Base-by-base conservation (phyloP, 2,113 vertebrate species). In the Artemisiospiza belli region DNA sequence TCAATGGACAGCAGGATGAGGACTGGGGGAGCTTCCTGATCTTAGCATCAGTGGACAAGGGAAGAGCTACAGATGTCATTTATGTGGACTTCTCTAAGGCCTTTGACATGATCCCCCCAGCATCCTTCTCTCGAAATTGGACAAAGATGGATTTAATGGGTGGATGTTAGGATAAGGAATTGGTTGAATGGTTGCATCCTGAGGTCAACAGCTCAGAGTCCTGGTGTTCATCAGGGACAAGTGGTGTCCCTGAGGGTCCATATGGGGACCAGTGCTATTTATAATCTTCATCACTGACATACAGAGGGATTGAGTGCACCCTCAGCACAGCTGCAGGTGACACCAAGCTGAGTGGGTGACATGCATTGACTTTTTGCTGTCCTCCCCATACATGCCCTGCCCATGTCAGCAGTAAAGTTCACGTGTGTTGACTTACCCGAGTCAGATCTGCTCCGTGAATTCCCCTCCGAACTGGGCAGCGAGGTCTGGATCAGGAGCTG, bases 401-500 rank as follows among this genome's bases (percentile, higher is more conserved):
- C 52, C 25, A 5, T 6, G 16, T 35, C 63, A 83, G 44, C 57
- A 70, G 12, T 41, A 3, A 55, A 49, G 17, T 25, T 55, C 3
- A 1, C 2, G 0, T 3, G 33, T 51, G 24, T 11, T 37, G 39
- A 97, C 98, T 98, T 97, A 99, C 99, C 98, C 19, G 97, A 98
- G 94, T 98, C 97, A 12, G 98, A 98, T 63, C 97, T 97, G 97
- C 98, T 98, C 39, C 97, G 93, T 58, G 95, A 92, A 81, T 97
- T 98, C 64, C 95, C 98, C 63, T 99, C 98, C 0, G 96, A 97
- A 74, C 92, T 98, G 87, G 94, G 59, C 37, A 98, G 91, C 0
- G 97, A 62, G 4, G 98, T 98, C 96, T 99, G 98, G 54, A 99
- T 99, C 81, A 98, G 73, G 12, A 99, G 98, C 91, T 99, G 98